These are phyloP conservation scores for Nycticorax nycticorax DNA, from an alignment of 2,113 vertebrate genomes.

Conservation along the genomic window DNA sequence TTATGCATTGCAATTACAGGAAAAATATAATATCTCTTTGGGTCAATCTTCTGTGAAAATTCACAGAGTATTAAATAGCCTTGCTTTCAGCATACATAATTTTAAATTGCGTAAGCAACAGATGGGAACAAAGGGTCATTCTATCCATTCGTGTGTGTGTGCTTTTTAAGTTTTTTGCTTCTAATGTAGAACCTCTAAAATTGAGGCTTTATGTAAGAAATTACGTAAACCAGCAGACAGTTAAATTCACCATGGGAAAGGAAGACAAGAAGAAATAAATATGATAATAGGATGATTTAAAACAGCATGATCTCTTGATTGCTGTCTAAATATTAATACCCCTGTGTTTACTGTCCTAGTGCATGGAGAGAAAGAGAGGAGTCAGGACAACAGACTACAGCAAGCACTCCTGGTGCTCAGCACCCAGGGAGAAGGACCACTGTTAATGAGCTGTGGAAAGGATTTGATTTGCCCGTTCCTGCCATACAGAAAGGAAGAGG, in stretches of 20 bases:
- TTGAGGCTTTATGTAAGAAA: neutral
- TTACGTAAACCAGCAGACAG: conserved; percentile 27
- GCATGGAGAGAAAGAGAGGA: neutral
- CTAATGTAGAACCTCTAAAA: neutral
- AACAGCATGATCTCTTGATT: conserved; percentile 39
- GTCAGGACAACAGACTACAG: neutral
- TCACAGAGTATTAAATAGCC: conserved; percentile 18
- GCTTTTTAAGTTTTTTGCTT: neutral
- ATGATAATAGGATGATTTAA: conserved; percentile 40
- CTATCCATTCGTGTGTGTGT: neutral
- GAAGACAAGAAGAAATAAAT: conserved; percentile 24
- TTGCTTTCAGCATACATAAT: neutral
- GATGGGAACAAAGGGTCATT: conserved; percentile 35
- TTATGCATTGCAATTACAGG: neutral
- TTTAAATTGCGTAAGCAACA: conserved; percentile 12
- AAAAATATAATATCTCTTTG: neutral
- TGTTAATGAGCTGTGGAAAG: neutral
- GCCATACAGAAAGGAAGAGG: neutral
- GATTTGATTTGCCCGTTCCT: neutral
- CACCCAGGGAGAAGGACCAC: neutral
- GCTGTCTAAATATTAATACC: conserved; percentile 25
- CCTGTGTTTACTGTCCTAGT: neutral
- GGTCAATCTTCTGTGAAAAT: conserved; percentile 23
- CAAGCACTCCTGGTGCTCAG: neutral
- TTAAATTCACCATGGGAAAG: conserved; percentile 28